phyloP scores from a whole-genome alignment of 2,113 vertebrate species.

The Anguilla japonica region DNA sequence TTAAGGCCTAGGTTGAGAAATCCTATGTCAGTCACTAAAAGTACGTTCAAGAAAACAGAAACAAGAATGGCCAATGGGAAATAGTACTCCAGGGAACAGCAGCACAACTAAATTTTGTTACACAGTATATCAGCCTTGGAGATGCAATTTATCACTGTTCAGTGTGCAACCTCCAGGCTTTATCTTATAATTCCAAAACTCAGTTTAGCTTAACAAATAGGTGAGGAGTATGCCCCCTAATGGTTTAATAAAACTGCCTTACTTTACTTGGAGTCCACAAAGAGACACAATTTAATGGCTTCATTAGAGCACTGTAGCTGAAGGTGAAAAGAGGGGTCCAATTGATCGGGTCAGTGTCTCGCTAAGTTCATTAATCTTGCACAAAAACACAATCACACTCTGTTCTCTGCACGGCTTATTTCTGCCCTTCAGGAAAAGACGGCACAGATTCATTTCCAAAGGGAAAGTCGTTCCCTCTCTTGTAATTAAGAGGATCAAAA shows the following conservation, averaged over 20 bases:
- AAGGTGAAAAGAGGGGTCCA: slow-evolving; percentile 47
- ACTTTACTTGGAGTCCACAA: slow-evolving; percentile 41
- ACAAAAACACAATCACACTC: slow-evolving; percentile 67
- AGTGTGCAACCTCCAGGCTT: slow-evolving; percentile 58
- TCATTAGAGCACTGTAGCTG: slow-evolving; percentile 45
- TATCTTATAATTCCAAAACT: slow-evolving; percentile 54
- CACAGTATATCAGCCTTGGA: slow-evolving; percentile 61
- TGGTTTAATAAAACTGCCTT: slow-evolving; percentile 39
- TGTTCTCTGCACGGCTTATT: slow-evolving; percentile 54
- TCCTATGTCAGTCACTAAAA: slow-evolving; percentile 33
- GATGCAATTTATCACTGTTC: slow-evolving; percentile 69
- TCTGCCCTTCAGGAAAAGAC: slow-evolving; percentile 67
- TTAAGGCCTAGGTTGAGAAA: neutral
- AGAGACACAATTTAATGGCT: slow-evolving; percentile 67
- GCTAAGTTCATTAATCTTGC: slow-evolving; percentile 69
- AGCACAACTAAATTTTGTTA: slow-evolving; percentile 60
- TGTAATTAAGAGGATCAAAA: slow-evolving; percentile 81
- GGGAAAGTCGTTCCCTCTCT: slow-evolving; percentile 56
- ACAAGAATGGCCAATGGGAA: slow-evolving; percentile 41
- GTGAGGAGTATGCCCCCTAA: slow-evolving; percentile 42
- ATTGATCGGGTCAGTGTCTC: slow-evolving; percentile 67
- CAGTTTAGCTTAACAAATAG: slow-evolving; percentile 61
- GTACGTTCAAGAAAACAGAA: slow-evolving; percentile 66
- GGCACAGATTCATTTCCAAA: slow-evolving; percentile 51
- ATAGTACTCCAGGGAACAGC: slow-evolving; percentile 66